Percentiles rank a stretch among this genome's conserved stretches.
Conservation (phyloP, 37 sponge, comb jelly and placozoan species). For the Axinella damicornis region DNA sequence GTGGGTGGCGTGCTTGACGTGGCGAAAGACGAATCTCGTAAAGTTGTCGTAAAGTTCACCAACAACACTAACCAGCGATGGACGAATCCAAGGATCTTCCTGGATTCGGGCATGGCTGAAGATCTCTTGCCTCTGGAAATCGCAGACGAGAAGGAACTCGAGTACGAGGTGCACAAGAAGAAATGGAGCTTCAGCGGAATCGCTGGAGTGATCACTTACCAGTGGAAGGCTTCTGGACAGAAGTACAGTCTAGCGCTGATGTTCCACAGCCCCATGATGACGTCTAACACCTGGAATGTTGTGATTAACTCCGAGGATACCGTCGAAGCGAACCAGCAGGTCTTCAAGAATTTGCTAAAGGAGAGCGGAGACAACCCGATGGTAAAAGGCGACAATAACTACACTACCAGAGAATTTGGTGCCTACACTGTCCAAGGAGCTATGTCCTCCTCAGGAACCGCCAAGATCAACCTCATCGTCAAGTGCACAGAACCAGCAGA, state of each 20-base stretch:
- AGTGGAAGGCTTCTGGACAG: not conserved
- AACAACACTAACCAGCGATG: conserved; percentile 13
- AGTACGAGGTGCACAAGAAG: conserved; percentile 8
- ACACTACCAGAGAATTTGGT: conserved; percentile 1
- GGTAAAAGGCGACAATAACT: conserved; percentile 4
- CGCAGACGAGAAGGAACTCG: not conserved
- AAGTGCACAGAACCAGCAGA: no score
- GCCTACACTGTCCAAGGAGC: not conserved
- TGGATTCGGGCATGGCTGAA: conserved; percentile 11
- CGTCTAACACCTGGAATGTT: not conserved
- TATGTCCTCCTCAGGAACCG: conserved; percentile 16
- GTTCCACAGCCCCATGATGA: not conserved
- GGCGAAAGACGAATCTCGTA: conserved; percentile 12
- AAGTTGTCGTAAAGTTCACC: not conserved
- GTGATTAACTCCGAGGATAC: not conserved
- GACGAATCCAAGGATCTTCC: conserved; percentile 13
- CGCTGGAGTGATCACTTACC: conserved; percentile 1
- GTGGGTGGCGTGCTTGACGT: not conserved
- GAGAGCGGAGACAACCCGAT: not conserved
- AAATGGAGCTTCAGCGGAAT: conserved; percentile 15
- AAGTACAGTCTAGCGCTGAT: not conserved
- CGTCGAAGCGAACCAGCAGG: not conserved
- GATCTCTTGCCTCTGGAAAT: not conserved
- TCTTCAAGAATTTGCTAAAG: not conserved
- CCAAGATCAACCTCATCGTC: not conserved